Conservation (phyloP, 1,140 invertebrate genomes). For the Saccostrea echinata region DNA sequence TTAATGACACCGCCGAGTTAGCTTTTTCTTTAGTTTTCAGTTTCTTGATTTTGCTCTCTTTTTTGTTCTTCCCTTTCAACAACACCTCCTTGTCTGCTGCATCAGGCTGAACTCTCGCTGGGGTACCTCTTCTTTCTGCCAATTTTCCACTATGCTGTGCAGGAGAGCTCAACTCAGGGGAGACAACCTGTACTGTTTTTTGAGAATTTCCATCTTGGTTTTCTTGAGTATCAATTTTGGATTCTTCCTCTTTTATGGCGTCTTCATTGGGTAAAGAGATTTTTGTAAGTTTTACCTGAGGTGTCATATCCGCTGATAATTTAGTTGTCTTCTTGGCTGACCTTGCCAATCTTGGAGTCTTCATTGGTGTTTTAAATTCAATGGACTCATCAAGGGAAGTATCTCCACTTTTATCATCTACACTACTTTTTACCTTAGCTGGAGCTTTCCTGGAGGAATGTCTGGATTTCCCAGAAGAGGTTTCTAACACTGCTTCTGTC, state of each 20-base stretch:
- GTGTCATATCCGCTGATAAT: not conserved
- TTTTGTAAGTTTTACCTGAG: not conserved
- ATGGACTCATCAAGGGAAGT: slow-evolving; percentile 2
- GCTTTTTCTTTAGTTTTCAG: not conserved
- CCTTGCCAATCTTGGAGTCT: not conserved
- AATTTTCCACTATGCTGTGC: not conserved
- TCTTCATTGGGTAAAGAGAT: not conserved
- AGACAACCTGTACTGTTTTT: slow-evolving; percentile 1
- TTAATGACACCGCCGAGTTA: not conserved
- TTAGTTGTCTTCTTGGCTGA: not conserved
- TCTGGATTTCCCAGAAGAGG: not conserved
- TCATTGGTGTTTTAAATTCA: slow-evolving; percentile 28
- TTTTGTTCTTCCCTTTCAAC: not conserved
- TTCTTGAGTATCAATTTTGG: not conserved
- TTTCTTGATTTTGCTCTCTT: slow-evolving; percentile 23
- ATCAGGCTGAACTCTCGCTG: not conserved
- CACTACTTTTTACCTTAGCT: not conserved
- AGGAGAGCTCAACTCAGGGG: slow-evolving; percentile 15
- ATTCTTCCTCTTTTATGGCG: not conserved
- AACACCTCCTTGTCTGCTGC: not conserved
- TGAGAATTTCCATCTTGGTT: not conserved
- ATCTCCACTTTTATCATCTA: not conserved
- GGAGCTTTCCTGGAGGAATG: not conserved
- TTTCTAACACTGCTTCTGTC: not conserved
- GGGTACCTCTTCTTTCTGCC: not conserved